Evolutionary conservation across 2,113 vertebrate genomes (phyloP).

Genomic region (Dasyurus viverrinus): DNA sequence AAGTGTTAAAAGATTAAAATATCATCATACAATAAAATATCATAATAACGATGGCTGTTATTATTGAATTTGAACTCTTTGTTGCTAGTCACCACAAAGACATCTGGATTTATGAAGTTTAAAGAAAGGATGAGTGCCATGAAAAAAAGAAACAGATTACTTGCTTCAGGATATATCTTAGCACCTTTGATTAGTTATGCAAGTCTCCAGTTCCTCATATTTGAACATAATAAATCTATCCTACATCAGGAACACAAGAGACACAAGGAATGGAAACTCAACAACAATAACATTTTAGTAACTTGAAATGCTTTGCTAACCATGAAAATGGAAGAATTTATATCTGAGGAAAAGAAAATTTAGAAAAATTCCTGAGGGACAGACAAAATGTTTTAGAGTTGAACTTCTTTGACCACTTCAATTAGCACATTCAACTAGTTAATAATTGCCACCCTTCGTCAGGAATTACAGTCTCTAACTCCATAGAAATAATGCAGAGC

Average conservation of each 20-base stretch:
- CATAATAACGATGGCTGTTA: not conserved
- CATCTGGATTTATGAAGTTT: not conserved
- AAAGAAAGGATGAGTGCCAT: not conserved
- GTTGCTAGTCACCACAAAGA: not conserved
- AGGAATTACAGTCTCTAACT: not conserved
- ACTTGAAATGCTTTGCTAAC: not conserved
- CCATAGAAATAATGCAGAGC: not conserved
- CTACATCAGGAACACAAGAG: not conserved
- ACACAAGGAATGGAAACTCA: not conserved
- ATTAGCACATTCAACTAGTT: not conserved
- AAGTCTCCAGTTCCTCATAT: not conserved
- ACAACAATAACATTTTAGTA: not conserved
- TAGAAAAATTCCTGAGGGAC: not conserved
- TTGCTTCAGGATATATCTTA: not conserved
- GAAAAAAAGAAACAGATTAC: not conserved
- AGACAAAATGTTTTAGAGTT: not conserved
- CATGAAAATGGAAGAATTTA: not conserved
- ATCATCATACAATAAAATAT: not conserved
- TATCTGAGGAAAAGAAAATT: not conserved
- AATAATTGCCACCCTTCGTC: not conserved
- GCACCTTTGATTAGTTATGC: not conserved
- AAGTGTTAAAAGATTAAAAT: not conserved
- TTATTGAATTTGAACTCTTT: not conserved
- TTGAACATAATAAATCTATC: not conserved
- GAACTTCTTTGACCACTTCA: not conserved